Conservation (phyloP, 1,140 invertebrate genomes). For the Araneus ventricosus region DNA sequence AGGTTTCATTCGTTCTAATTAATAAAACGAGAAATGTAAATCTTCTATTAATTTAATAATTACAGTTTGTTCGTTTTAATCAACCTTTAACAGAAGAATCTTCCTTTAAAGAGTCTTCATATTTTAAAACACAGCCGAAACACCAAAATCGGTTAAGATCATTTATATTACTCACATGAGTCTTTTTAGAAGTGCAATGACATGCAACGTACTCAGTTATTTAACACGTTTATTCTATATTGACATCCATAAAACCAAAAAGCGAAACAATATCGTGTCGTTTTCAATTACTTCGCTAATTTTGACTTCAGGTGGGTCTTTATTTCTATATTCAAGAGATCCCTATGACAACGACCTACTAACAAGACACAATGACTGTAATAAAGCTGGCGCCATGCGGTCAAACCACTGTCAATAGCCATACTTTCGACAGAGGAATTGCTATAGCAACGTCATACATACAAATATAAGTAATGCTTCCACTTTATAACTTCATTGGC, state of each 20-base stretch:
- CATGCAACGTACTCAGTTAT: not conserved
- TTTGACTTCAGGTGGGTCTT: conserved; percentile 28
- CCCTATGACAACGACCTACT: conserved; percentile 67
- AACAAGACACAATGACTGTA: conserved; percentile 63
- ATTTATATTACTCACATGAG: not conserved
- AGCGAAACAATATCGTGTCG: conserved; percentile 4
- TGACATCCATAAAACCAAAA: conserved; percentile 18
- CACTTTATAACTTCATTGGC: conserved; percentile 52
- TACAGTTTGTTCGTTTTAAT: no score
- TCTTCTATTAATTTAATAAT: no score
- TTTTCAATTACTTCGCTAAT: conserved; percentile 38
- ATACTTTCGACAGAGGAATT: conserved; percentile 14
- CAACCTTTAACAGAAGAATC: no score
- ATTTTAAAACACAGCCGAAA: no score
- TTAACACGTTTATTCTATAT: not conserved
- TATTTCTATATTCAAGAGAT: conserved; percentile 47
- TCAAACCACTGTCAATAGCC: conserved; percentile 47
- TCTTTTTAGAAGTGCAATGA: not conserved
- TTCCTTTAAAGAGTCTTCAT: no score
- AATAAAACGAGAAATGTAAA: no score
- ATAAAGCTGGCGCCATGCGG: conserved; percentile 42
- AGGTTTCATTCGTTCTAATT: no score
- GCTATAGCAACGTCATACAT: conserved; percentile 61
- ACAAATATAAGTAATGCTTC: conserved; percentile 61
- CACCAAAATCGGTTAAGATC: no score